A percentile compares a stretch with the other conserved stretches of the same genome.
Evolutionary conservation across 2,113 vertebrate genomes (phyloP).

Genomic region (Neodon shergylaensis): DNA sequence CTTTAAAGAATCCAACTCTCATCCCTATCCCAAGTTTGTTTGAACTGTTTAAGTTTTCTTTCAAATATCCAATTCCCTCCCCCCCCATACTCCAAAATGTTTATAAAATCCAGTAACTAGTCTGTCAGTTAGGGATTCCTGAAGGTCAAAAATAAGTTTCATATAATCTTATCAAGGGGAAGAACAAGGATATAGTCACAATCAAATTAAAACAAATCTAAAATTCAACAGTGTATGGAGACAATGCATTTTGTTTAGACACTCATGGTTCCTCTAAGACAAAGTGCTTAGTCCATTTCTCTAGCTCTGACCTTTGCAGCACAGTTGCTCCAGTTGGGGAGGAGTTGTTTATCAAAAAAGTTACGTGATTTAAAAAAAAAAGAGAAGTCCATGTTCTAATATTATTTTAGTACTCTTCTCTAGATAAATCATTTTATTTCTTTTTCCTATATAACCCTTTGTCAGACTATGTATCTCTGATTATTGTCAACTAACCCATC

Average conservation of each 20-base stretch:
- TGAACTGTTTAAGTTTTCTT: not conserved
- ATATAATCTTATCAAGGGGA: not conserved
- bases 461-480: not conserved
- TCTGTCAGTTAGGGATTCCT: not conserved
- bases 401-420: not conserved
- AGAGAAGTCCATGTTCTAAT: not conserved
- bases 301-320: not conserved
- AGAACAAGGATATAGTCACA: not conserved
- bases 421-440: not conserved
- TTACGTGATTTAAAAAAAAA: not conserved
- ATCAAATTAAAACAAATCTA: not conserved
- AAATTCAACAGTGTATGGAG: not conserved
- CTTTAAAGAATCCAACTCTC: not conserved
- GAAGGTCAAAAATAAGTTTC: not conserved
- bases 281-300: not conserved
- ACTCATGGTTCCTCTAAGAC: not conserved
- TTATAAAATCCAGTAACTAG: not conserved
- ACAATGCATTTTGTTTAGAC: not conserved
- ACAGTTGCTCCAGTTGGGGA: not conserved
- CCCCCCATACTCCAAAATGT: not conserved
- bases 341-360: not conserved
- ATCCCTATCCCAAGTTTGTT: not conserved
- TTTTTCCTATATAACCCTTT: not conserved
- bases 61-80: no score
- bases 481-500: not conserved